Evolutionary conservation across 1,140 invertebrate genomes (phyloP), one percentile per base, ranked within the genome.

Genomic region (Anoplophora glabripennis): DNA sequence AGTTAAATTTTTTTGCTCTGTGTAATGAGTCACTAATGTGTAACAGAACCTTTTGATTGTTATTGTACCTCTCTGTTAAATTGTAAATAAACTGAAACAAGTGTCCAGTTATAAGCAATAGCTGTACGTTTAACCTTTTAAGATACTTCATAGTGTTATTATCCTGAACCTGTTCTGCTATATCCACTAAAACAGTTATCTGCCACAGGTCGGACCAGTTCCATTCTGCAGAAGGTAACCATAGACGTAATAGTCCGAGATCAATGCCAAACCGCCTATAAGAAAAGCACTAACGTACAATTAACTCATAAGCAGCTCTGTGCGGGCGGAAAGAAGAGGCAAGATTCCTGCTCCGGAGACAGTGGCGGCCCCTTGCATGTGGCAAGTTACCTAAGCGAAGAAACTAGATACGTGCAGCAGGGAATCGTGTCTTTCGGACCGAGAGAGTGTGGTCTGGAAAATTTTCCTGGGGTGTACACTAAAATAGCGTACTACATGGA

Each of bases 381-480:
- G 79, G 65, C 54, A 44, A 0, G 69, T 69, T 0, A 84, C 80
- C 61, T 57, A 45, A 54, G 1, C 68, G 65, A 12, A 73, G 63
- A 61, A 1, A 34, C 54, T 8, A 36, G 64, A 49, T 53, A 75
- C 35, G 48, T 71, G 8, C 72, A 73, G 51, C 66, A 74, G 64
- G 81, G 62, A 1, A 70, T 83, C 33, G 80, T 83, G 0, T 80
- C 79, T n/a, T 79, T 79, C 68, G 81, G 81, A 35, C 78, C 79
- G 1, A 66, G 54, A 7, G 64, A 68, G 11, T 83, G 81, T 61
- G 86, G 82, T 0, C 66, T 75, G 0, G 72, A 75, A 15, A 80
- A 79, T 1, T 76, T 74, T 35, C 86, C 86, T 3, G 84, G 82
- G 0, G 82, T 88, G 1, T 88, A 87, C 63, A 85, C 85, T 0